Percentiles rank a stretch among this genome's conserved stretches.
Conservation (phyloP, 2,113 vertebrate species). For the Tiliqua scincoides region DNA sequence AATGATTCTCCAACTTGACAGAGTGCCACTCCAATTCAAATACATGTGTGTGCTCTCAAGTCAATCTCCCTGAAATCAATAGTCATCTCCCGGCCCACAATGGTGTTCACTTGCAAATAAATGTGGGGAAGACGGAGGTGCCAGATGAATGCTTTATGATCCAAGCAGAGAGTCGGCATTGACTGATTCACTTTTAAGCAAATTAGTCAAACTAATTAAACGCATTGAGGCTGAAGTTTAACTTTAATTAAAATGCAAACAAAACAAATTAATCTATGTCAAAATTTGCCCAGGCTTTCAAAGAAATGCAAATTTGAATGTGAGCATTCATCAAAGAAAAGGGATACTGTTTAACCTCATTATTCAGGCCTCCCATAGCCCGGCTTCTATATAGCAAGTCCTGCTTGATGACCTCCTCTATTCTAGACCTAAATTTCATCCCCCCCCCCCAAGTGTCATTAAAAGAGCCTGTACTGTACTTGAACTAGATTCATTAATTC, state of each 20-base stretch:
- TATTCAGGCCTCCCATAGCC: conserved; percentile 19
- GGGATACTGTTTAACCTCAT: conserved; percentile 12
- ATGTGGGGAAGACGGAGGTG: not conserved
- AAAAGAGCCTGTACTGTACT: conserved; percentile 10
- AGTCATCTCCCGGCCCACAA: not conserved
- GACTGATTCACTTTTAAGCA: conserved; percentile 13
- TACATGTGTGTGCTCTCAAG: conserved; percentile 1
- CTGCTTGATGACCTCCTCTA: conserved; percentile 7
- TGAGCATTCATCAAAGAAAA: not conserved
- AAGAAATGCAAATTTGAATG: conserved; percentile 25
- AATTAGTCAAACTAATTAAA: conserved; percentile 37
- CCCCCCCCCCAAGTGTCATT: not conserved
- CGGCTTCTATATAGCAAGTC: not conserved
- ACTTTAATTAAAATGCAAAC: conserved; percentile 36
- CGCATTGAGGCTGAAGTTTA: conserved; percentile 10
- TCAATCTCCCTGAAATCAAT: not conserved
- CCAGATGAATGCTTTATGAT: conserved; percentile 20
- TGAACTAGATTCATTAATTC: conserved; percentile 17
- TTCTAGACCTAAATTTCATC: conserved; percentile 12
- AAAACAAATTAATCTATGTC: conserved; percentile 34
- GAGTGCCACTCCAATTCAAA: conserved; percentile 29
- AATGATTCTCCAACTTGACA: conserved; percentile 3
- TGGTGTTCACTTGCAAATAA: not conserved
- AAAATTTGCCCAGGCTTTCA: conserved; percentile 24
- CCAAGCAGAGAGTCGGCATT: not conserved